Conservation (phyloP, 2,797 vertebrate species). For the Glyptemys insculpta region DNA sequence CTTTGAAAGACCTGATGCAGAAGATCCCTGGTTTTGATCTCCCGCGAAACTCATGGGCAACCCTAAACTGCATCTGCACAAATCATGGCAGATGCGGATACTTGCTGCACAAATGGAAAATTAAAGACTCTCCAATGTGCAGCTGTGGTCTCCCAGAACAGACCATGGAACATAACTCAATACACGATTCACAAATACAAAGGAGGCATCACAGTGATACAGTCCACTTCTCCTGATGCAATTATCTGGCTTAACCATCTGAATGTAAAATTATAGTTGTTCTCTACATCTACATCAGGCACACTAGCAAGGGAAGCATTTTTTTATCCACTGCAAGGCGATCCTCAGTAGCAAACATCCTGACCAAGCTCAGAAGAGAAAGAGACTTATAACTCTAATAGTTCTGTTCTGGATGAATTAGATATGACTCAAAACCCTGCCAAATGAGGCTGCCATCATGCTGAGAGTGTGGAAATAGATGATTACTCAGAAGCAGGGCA, state of each 20-base stretch:
- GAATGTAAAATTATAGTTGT: background rate
- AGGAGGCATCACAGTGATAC: background rate
- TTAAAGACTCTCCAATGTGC: background rate
- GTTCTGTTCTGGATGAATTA: background rate
- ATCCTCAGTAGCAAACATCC: background rate
- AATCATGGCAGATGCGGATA: background rate
- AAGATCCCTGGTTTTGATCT: background rate
- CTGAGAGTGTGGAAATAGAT: background rate
- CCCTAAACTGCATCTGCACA: background rate
- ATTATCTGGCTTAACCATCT: background rate
- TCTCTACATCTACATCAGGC: background rate
- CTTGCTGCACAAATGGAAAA: background rate
- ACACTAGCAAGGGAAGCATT: background rate
- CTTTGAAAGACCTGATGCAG: background rate
- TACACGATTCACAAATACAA: background rate
- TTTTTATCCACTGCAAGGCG: background rate
- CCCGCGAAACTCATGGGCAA: background rate
- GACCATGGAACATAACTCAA: background rate
- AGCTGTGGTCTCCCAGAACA: background rate
- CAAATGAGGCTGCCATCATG: background rate
- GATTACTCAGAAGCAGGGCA: background rate
- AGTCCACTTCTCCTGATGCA: background rate
- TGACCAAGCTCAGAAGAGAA: background rate
- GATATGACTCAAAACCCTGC: background rate
- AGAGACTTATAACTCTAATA: background rate